Percentiles rank a stretch among this genome's conserved stretches.
Evolutionary conservation across 2,888 invertebrate genomes (phyloP).

Genomic region (Altica lythri): DNA sequence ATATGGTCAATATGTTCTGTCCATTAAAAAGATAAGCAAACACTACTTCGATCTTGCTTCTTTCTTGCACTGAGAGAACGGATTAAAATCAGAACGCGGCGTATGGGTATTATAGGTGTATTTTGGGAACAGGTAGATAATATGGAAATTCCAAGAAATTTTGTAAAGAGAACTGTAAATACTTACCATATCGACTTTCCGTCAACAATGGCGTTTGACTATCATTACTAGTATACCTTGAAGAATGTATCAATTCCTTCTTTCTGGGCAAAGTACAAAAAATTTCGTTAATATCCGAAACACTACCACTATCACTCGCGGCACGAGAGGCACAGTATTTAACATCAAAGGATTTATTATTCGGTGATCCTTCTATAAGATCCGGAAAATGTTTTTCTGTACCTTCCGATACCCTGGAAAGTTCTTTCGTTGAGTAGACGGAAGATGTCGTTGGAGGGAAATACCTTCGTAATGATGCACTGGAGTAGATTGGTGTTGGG

Average conservation of each 20-base stretch:
- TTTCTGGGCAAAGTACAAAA: conserved; percentile 71
- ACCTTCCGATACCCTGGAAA: conserved; percentile 47
- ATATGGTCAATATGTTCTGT: too few species aligned
- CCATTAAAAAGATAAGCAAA: too few species aligned
- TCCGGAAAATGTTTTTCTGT: conserved; percentile 52
- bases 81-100: too few species aligned
- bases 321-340: conserved; percentile 26
- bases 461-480: conserved; percentile 19
- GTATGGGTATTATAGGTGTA: too few species aligned
- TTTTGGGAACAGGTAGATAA: too few species aligned
- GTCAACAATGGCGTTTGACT: conserved; percentile 75
- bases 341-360: conserved; percentile 31
- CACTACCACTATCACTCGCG: conserved; percentile 54
- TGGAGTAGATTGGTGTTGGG: conserved; percentile 48
- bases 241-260: conserved; percentile 43
- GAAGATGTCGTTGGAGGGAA: conserved; percentile 15
- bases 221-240: conserved; percentile 60
- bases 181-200: conserved; percentile 66
- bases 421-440: conserved; percentile 43
- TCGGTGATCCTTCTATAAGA: conserved; percentile 52
- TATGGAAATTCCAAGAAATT: too few species aligned
- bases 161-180: not conserved
- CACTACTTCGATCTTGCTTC: too few species aligned
- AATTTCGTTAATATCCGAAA: conserved; percentile 53
- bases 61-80: too few species aligned